A percentile compares a stretch with the other conserved stretches of the same genome.
Evolutionary conservation across 2,113 vertebrate genomes (phyloP).

Genomic region (Sturnus vulgaris): DNA sequence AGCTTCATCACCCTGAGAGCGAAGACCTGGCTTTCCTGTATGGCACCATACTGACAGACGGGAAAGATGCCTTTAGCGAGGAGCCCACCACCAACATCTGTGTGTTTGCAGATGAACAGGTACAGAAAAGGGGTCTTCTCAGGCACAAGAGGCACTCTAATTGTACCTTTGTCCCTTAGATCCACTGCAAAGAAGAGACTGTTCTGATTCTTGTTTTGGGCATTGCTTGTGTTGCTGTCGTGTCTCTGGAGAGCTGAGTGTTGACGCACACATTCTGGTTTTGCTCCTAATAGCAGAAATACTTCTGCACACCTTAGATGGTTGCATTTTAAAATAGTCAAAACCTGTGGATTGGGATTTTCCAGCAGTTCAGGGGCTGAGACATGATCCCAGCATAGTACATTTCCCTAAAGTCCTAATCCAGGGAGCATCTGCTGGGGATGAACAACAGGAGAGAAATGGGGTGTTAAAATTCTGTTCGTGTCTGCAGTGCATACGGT

Average conservation of each 20-base stretch:
- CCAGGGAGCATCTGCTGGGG: background rate
- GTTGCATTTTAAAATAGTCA: background rate
- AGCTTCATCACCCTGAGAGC: slow-evolving; percentile 83
- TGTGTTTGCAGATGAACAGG: slow-evolving; percentile 95
- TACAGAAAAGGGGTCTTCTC: background rate
- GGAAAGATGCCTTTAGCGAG: slow-evolving; percentile 80
- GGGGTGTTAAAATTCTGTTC: background rate
- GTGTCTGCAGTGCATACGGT: background rate
- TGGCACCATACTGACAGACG: slow-evolving; percentile 93
- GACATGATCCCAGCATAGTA: background rate
- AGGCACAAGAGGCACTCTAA: background rate
- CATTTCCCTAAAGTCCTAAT: background rate
- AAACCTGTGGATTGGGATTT: background rate
- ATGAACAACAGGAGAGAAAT: background rate
- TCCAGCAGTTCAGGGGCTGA: background rate
- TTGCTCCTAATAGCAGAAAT: background rate
- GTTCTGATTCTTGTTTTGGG: background rate
- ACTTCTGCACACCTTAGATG: background rate
- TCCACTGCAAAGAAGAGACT: rapidly evolving
- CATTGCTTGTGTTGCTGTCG: background rate
- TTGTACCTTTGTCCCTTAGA: background rate
- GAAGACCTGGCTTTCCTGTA: slow-evolving; percentile 93
- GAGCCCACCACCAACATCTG: slow-evolving; percentile 90
- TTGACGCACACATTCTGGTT: background rate
- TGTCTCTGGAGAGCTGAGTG: background rate